phyloP scores from a whole-genome alignment of 2,113 vertebrate species.

The Brachionichthys hirsutus region DNA sequence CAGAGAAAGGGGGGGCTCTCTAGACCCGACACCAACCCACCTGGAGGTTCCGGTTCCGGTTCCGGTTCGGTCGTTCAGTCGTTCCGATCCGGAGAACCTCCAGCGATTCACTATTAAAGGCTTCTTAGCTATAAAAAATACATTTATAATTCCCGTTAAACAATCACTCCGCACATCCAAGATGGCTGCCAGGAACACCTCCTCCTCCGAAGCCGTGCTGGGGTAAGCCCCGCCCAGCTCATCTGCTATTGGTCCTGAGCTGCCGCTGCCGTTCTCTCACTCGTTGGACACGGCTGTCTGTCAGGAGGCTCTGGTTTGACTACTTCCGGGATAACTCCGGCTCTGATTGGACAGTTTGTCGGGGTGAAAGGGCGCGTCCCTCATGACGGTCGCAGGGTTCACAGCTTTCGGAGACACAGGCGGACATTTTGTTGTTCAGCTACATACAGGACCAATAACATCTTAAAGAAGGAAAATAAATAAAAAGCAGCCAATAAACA shows the following conservation, averaged over 20 bases:
- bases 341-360: constrained; percentile 56
- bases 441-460: too few species aligned
- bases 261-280: background rate
- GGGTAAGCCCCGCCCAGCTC: constrained; percentile 44
- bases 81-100: constrained; percentile 27
- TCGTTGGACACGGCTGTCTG: constrained; percentile 17
- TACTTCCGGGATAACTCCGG: constrained; percentile 60
- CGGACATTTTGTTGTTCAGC: too few species aligned
- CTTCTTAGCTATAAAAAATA: constrained; percentile 54
- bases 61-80: constrained; percentile 47
- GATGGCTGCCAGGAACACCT: constrained; percentile 83
- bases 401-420: too few species aligned
- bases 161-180: constrained; percentile 82
- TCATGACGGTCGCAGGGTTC: too few species aligned
- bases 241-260: constrained; percentile 38
- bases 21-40: constrained; percentile 46
- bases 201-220: constrained; percentile 72
- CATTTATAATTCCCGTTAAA: constrained; percentile 77
- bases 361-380: constrained; percentile 71
- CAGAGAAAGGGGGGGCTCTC: too few species aligned
- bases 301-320: constrained; percentile 38
- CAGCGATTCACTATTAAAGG: constrained; percentile 26
- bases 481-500: too few species aligned
- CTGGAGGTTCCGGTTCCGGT: constrained; percentile 62
- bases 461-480: too few species aligned